Base-by-base conservation (phyloP, 1,140 invertebrate species). In the Zaprionus gabonicus region DNA sequence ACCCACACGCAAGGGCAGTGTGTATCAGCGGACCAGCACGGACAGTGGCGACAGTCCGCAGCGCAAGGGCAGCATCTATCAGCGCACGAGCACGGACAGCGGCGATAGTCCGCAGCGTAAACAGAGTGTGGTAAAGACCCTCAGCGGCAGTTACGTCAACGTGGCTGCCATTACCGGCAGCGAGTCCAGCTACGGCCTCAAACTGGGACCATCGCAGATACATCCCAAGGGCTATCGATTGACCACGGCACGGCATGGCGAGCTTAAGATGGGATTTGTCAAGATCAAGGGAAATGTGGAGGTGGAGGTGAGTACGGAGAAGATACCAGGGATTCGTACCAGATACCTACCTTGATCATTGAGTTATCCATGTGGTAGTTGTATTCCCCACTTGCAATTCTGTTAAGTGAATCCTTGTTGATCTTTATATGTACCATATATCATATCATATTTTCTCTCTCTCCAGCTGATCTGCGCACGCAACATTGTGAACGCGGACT, bases 241-340 rank as follows among this genome's bases (percentile, higher is more conserved):
- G 62, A 94, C 94, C 93, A 95, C 95, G 71, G 94, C 95, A 41
- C 94, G 95, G 59, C 95, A 95, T 76, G 96, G 97, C 9, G 96
- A 98, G 93, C 95, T 98, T 49, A 97, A 97, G 90, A 93, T 99
- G 87, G 97, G 97, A 27, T 95, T 99, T 70, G 95, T 97, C 80
- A 96, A 98, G 93, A 97, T 97, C 83, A 98, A 98, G 93, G 97
- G 97, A 77, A 97, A 97, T 87, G 94, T 99, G 15, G 97, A 98
- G 93, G 96, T 99, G 13, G 97, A 98, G 93, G 96, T 98, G 60
- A 95, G 95, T 62, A 20, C 1, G 46, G 20, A 10, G 12, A 12
- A 3, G 6, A 38, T 27, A 27, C 3, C 5, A 27, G 27, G 5
- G 27, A 27, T 4, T 0, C 3, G 28, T 28, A 28, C 28, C 28